These are phyloP conservation scores for Tauraco erythrolophus DNA, from an alignment of 2,113 vertebrate species.

Conservation along the genomic window DNA sequence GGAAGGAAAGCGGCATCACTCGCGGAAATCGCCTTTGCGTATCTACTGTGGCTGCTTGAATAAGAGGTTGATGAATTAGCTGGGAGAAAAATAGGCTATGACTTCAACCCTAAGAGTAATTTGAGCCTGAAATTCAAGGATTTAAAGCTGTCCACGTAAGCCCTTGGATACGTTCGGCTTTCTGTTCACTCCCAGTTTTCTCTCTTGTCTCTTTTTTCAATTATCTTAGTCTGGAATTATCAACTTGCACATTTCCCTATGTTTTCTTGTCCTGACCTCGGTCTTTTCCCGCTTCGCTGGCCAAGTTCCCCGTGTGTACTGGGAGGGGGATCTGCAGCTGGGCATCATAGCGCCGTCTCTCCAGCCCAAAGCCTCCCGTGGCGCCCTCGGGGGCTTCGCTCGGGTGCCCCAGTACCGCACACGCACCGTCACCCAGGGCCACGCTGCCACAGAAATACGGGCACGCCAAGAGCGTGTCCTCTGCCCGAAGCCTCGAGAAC, in stretches of 20 bases:
- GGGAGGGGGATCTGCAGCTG: neutral
- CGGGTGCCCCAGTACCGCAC: fast-evolving
- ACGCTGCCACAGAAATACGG: neutral
- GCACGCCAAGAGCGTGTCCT: neutral
- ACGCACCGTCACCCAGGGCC: fast-evolving
- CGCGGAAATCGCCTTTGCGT: fast-evolving
- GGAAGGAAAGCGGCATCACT: neutral
- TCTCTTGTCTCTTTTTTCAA: neutral
- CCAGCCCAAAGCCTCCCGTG: neutral
- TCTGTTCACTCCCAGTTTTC: fast-evolving
- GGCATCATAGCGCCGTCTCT: too few species aligned
- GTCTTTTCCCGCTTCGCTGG: neutral
- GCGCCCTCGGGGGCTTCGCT: neutral
- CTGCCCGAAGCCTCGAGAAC: neutral
- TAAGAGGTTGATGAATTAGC: neutral
- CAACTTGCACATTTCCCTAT: neutral
- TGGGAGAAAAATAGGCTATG: neutral
- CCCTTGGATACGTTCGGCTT: neutral
- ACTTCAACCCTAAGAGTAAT: neutral
- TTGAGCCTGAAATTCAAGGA: neutral
- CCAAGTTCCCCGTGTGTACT: fast-evolving
- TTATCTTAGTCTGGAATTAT: neutral
- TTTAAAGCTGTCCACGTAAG: neutral
- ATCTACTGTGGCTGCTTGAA: neutral
- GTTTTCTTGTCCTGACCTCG: fast-evolving